phyloP scores from a whole-genome alignment of 2,797 vertebrate species.

The Novumbra hubbsi region DNA sequence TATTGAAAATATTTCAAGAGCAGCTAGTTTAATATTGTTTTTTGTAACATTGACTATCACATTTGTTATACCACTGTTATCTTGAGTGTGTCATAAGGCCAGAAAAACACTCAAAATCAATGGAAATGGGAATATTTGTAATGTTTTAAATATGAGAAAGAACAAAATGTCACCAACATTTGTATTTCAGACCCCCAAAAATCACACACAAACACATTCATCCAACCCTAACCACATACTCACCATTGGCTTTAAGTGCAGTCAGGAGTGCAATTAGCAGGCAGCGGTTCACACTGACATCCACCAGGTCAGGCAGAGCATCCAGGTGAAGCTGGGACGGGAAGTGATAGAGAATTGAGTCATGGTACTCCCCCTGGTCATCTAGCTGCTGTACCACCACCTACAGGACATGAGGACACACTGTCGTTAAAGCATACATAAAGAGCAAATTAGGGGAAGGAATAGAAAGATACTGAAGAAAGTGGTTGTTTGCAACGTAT shows the following conservation, averaged over 20 bases:
- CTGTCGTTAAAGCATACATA: neutral
- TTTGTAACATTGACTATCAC: no score
- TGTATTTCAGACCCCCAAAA: no score
- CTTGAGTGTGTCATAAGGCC: no score
- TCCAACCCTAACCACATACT: conserved; percentile 13
- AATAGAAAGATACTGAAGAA: neutral
- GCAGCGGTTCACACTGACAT: conserved; percentile 77
- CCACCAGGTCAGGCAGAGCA: conserved; percentile 75
- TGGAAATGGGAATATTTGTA: no score
- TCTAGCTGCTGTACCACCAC: conserved; percentile 76
- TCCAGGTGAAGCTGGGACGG: conserved; percentile 83
- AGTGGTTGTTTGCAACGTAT: no score
- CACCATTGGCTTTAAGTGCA: conserved; percentile 82
- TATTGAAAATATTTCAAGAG: no score
- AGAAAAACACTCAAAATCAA: no score
- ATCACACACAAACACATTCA: neutral
- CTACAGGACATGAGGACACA: conserved; percentile 46
- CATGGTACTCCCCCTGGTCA: conserved; percentile 78
- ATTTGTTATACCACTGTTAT: no score
- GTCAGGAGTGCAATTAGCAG: conserved; percentile 78
- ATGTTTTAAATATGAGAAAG: no score
- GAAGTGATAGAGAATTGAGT: conserved; percentile 82
- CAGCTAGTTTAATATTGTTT: no score
- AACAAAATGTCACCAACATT: no score
- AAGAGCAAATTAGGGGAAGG: neutral